These are phyloP conservation scores for Heliconius aoede DNA, from an alignment of 2,888 invertebrate species.

Conservation along the genomic window DNA sequence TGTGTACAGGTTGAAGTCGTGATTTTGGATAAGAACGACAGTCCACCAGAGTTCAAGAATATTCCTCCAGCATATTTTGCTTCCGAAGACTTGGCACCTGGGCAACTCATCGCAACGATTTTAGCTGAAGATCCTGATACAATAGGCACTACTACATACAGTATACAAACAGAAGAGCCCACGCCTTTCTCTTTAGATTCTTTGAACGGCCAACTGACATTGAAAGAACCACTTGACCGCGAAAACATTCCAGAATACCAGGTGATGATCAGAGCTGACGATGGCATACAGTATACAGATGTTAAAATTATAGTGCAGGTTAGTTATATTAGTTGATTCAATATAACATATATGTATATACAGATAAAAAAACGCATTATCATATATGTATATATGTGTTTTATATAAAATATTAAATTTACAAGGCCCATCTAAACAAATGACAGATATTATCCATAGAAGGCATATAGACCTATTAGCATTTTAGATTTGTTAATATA, in stretches of 20 bases:
- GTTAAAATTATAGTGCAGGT: constrained; percentile 91
- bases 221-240: constrained; percentile 92
- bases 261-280: constrained; percentile 92
- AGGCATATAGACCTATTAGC: not conserved
- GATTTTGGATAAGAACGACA: constrained; percentile 96
- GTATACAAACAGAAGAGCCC: constrained; percentile 86
- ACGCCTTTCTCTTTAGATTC: constrained; percentile 89
- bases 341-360: not conserved
- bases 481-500: not conserved
- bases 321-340: constrained; percentile 55
- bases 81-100: constrained; percentile 93
- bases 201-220: constrained; percentile 87
- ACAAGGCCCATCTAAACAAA: not conserved
- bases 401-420: not conserved
- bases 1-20: constrained; percentile 91
- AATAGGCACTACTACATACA: constrained; percentile 90
- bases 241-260: constrained; percentile 91
- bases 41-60: constrained; percentile 94
- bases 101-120: constrained; percentile 90
- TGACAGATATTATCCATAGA: not conserved
- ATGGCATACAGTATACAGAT: constrained; percentile 94
- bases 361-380: not conserved
- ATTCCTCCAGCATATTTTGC: constrained; percentile 89
- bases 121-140: constrained; percentile 94
- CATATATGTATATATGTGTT: too few species aligned